Conservation (phyloP, 2,888 invertebrate genomes). For the Platynereis dumerilii region DNA sequence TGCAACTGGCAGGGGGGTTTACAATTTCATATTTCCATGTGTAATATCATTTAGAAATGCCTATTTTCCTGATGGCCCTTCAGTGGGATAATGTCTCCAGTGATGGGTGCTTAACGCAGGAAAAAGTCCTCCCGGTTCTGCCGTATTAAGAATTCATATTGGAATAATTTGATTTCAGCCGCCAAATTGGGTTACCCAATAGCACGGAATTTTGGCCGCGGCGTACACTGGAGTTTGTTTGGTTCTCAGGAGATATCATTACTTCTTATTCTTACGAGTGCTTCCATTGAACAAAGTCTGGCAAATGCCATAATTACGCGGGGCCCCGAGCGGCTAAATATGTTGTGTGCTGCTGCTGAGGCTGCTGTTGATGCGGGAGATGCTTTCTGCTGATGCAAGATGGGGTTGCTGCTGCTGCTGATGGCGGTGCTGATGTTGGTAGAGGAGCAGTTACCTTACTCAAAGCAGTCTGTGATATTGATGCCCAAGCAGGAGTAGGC, state of each 20-base stretch:
- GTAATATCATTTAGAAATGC: conserved; percentile 15
- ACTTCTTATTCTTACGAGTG: conserved; percentile 14
- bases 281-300: not conserved
- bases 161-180: conserved; percentile 24
- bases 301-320: conserved; percentile 1
- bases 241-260: conserved; percentile 20
- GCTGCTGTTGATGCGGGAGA: too few relatives aligned
- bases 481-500: too few relatives aligned
- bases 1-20: conserved; percentile 19
- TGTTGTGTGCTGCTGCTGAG: too few relatives aligned
- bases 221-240: conserved; percentile 21
- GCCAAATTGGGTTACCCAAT: conserved; percentile 26
- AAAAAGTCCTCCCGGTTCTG: conserved; percentile 9
- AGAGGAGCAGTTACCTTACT: too few relatives aligned
- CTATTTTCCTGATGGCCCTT: conserved; percentile 11
- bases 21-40: conserved; percentile 28
- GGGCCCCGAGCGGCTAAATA: not conserved
- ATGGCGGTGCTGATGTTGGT: too few relatives aligned
- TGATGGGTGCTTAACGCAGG: conserved; percentile 14
- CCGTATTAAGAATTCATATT: conserved; percentile 24
- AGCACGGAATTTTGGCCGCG: conserved; percentile 17
- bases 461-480: too few relatives aligned
- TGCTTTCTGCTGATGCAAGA: too few relatives aligned
- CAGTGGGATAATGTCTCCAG: conserved; percentile 17
- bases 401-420: too few relatives aligned